Percentiles rank a stretch among this genome's conserved stretches.
Evolutionary conservation across 2,888 invertebrate species (phyloP).

Genomic region (Caenorhabditis sp.): DNA sequence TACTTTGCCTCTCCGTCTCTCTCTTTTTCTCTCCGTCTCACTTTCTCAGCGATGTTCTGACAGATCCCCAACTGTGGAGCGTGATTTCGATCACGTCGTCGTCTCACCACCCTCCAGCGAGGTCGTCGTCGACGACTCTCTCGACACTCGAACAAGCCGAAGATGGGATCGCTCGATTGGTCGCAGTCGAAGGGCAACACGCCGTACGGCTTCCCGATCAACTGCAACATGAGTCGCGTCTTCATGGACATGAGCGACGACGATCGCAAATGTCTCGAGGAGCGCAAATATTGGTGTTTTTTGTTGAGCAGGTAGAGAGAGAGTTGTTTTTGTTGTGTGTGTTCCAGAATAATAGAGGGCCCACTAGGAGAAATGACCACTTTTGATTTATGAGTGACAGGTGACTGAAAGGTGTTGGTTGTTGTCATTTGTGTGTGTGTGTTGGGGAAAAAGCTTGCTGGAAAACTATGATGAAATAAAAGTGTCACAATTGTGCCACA

Average conservation of each 20-base stretch:
- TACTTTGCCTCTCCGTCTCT: too few species aligned
- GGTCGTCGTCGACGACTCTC: too few species aligned
- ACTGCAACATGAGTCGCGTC: constrained; percentile 48
- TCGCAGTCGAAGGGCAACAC: constrained; percentile 20
- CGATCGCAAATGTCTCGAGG: constrained; percentile 82
- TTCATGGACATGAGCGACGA: constrained; percentile 59
- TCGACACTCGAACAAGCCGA: too few species aligned
- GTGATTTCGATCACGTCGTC: too few species aligned
- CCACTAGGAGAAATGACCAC: neutral
- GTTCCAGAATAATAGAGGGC: neutral
- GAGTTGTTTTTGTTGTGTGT: neutral
- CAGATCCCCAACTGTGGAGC: too few species aligned
- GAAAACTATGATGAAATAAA: neutral
- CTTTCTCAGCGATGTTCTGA: too few species aligned
- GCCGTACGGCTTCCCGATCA: constrained; percentile 53
- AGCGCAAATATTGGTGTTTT: constrained; percentile 70
- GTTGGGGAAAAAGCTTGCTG: neutral
- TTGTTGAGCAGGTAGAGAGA: constrained; percentile 54
- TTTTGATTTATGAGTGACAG: neutral
- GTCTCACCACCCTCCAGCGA: too few species aligned
- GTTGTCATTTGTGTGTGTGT: neutral
- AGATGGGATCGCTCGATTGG: too few species aligned
- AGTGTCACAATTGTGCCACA: too few species aligned
- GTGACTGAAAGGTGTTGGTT: neutral
- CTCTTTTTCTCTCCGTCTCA: too few species aligned